phyloP scores from a whole-genome alignment of 2,888 invertebrate species.

The Macropis europaea region DNA sequence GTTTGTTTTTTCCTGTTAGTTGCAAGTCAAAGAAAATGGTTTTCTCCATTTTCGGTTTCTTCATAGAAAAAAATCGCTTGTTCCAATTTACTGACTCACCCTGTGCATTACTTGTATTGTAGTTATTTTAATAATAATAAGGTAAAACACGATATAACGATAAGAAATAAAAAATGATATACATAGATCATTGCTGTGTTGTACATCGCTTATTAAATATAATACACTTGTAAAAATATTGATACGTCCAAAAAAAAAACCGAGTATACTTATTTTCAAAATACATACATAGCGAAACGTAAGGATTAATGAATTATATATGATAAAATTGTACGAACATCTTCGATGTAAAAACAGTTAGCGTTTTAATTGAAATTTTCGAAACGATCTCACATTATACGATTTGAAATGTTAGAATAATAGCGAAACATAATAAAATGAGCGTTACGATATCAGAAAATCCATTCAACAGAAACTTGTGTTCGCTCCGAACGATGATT shows the following conservation, averaged over 20 bases:
- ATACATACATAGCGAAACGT: constrained; percentile 25
- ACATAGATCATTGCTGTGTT: constrained; percentile 29
- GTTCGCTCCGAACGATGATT: background rate
- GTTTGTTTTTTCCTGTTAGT: no score
- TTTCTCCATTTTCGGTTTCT: no score
- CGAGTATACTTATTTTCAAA: constrained; percentile 20
- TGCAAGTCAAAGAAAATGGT: no score
- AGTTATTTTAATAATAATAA: constrained; percentile 29
- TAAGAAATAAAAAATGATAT: constrained; percentile 12
- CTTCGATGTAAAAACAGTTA: constrained; percentile 33
- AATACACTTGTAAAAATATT: constrained; percentile 32
- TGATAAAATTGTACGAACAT: constrained; percentile 28
- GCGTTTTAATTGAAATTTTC: constrained; percentile 29
- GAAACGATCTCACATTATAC: constrained; percentile 8
- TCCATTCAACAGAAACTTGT: constrained; percentile 11
- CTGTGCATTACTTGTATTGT: constrained; percentile 9
- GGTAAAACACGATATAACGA: constrained; percentile 15
- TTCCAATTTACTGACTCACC: constrained; percentile 18
- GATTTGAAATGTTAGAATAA: constrained; percentile 18
- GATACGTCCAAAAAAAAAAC: constrained; percentile 11
- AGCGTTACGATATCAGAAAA: background rate
- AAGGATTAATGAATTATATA: constrained; percentile 19
- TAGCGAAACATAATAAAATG: constrained; percentile 4
- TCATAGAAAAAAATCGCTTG: no score
- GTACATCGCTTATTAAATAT: constrained; percentile 34